Evolutionary conservation across 2,888 invertebrate species (phyloP), one percentile per base, ranked within the genome.

Genomic region (Spodoptera exigua): DNA sequence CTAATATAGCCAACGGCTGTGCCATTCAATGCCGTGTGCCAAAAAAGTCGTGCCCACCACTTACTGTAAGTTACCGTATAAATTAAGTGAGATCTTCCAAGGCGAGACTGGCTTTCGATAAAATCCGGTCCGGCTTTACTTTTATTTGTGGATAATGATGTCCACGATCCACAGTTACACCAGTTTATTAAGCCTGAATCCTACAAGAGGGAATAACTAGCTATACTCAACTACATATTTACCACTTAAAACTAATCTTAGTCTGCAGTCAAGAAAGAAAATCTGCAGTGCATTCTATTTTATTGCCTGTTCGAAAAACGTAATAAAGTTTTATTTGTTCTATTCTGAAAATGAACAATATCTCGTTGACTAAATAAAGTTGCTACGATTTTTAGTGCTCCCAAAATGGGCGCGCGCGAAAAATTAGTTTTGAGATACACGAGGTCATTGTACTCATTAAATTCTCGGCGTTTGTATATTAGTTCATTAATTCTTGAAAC

Each of bases 11-110:
- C 77, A 82, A 75, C 78, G 77, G 71, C 68, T 70, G 78, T 68
- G 48, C 46, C 41, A 56, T 36, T 82, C 87, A 87, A 86, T 89
- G 88, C 69, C 85, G 79, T 84, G 84, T 83, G 84, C 89, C 86
- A 87, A 88, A 89, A 87, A 88, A 84, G 81, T 82, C 81, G 76
- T 77, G 80, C 78, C 76, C 61, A 74, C 70, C 69, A 72, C 76
- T 81, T 81, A 77, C 71, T 80, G 73, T 75, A 75, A 71, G 65
- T 80, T 80, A 73, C 79, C 66, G 80, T 82, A 83, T 83, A 80
- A 79, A 81, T 82, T 80, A 85, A 85, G 80, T 83, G 83, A 81
- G 82, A 79, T 82, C 80, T 74, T 83, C 78, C 84, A 86, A 86
- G 84, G 82, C 84, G 71, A 84, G 80, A 72, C 79, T 70, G 81